Evolutionary conservation across 2,113 vertebrate species (phyloP), one percentile per base, ranked within the genome.

Genomic region (Peromyscus leucopus): DNA sequence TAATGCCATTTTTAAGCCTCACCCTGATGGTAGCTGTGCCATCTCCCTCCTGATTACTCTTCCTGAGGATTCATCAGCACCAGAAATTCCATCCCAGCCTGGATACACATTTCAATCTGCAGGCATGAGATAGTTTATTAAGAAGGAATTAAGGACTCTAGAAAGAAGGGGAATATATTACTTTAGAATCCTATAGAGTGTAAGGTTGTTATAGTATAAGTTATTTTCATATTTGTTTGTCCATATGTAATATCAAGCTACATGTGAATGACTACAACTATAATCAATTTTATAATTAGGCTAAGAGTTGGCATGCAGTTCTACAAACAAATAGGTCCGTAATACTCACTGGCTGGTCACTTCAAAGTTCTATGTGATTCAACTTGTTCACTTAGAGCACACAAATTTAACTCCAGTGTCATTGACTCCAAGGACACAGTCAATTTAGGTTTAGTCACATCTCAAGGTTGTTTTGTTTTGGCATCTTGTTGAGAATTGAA

Each of bases 391-490:
- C 24, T 39, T 11, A 72, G 36, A 55, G 9, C 55, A 17, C 46
- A 69, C 24, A 48, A 75, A 74, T 57, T 76, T 28, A 76, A 55
- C 55, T 84, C 51, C 11, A 89, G 42, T 89, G 87, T 55, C 71
- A 80, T 33, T 69, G 26, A 83, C 33, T 91, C 5, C 12, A 93
- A 83, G 71, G 63, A 69, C 83, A 78, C 5, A 65, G 76, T 91
- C 78, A 75, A 51, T 12, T 76, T 28, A 69, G 46, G 16, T 26
- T 21, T 7, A 86, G 87, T 86, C 83, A 96, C 39, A 75, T 11
- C 24, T 89, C 90, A 89, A 80, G 55, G 55, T 39, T 90, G 16
- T 55, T 90, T 84, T 69, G 11, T 69, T 84, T 90, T 79, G 87
- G 36, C 13, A 65, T 48, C 63, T 89, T 69, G 61, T 48, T 26